phyloP scores from a whole-genome alignment of 2,888 invertebrate genomes.

The Apamea sordens region DNA sequence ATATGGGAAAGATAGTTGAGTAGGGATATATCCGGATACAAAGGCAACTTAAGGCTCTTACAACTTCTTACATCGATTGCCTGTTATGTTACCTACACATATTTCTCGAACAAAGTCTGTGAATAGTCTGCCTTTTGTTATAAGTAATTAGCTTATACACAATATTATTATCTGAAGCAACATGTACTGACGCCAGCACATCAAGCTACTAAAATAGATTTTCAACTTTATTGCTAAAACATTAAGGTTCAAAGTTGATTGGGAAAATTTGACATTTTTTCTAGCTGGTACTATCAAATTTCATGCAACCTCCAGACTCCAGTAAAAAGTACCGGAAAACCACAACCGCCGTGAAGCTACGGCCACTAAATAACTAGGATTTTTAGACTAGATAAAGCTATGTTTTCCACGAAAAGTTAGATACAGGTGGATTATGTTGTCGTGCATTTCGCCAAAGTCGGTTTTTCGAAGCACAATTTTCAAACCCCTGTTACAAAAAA shows the following conservation, averaged over 20 bases:
- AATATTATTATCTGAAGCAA: conserved; percentile 17
- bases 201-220: too few relatives aligned
- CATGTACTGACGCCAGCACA: background rate
- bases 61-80: background rate
- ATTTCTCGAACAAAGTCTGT: background rate
- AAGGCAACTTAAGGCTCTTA: background rate
- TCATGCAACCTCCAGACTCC: conserved; percentile 21
- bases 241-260: too few relatives aligned
- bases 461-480: background rate
- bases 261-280: background rate
- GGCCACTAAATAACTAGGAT: conserved; percentile 33
- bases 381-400: conserved; percentile 29
- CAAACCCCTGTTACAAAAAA: background rate
- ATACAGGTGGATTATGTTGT: background rate
- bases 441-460: background rate
- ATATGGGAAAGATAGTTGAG: too few relatives aligned
- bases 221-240: too few relatives aligned
- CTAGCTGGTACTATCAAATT: conserved; percentile 37
- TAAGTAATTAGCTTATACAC: conserved; percentile 20
- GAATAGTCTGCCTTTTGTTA: conserved; percentile 8
- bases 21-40: background rate
- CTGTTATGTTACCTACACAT: background rate
- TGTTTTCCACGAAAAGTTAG: conserved; percentile 2
- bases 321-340: conserved; percentile 30
- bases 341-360: conserved; percentile 2